Conservation (phyloP, 2,888 invertebrate species). For the Cordylochernes scorpioides region DNA sequence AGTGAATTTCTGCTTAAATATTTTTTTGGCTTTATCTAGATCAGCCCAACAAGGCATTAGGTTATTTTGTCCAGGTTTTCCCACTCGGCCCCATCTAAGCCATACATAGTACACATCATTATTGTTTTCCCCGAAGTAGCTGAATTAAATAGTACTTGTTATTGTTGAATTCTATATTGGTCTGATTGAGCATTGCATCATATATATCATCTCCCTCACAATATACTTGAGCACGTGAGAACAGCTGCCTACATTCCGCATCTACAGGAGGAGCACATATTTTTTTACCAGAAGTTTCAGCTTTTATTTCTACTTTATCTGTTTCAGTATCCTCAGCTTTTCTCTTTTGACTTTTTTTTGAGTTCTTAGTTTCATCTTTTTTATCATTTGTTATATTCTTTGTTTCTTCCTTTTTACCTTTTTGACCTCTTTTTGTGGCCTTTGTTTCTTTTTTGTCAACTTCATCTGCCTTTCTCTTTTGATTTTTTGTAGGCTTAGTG, state of each 20-base stretch:
- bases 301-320: no score
- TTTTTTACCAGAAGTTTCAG: no score
- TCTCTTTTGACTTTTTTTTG: no score
- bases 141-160: constrained; percentile 29
- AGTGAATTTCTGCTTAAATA: constrained; percentile 21
- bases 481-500: no score
- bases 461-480: no score
- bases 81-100: constrained; percentile 31
- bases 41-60: constrained; percentile 21
- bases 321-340: no score
- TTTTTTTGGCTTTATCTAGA: constrained; percentile 24
- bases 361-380: no score
- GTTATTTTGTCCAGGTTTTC: constrained; percentile 25
- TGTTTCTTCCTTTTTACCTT: no score
- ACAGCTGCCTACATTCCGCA: constrained; percentile 5
- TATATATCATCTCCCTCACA: constrained; percentile 21
- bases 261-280: no score
- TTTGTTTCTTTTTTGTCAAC: no score
- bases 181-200: constrained; percentile 28
- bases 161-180: constrained; percentile 27
- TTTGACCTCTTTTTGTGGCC: no score
- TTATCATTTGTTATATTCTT: no score
- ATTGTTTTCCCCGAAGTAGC: constrained; percentile 23
- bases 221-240: constrained; percentile 3
- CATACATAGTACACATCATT: constrained; percentile 23